These are phyloP conservation scores for Drosophila falleni DNA, from an alignment of 2,888 invertebrate genomes.

Conservation along the genomic window DNA sequence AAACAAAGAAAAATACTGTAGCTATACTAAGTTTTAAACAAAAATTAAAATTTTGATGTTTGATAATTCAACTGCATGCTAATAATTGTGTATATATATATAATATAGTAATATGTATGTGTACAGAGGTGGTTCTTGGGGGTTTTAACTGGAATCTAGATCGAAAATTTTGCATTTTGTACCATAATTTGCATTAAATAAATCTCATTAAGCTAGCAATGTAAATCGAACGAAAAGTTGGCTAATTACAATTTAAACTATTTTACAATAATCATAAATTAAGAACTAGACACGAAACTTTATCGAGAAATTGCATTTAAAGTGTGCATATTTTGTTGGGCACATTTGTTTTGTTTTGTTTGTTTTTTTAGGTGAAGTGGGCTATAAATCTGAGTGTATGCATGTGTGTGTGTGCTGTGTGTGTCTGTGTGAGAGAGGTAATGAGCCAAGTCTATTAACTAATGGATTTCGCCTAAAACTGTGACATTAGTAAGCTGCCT, in stretches of 20 bases:
- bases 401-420: constrained; percentile 28
- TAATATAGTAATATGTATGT: constrained; percentile 13
- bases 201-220: constrained; percentile 78
- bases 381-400: constrained; percentile 30
- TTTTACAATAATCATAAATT: constrained; percentile 74
- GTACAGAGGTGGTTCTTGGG: constrained; percentile 22
- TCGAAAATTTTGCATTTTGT: constrained; percentile 67
- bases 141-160: constrained; percentile 57
- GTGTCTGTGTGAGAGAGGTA: constrained; percentile 63
- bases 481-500: constrained; percentile 85
- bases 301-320: constrained; percentile 75
- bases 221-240: constrained; percentile 70
- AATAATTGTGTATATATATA: constrained; percentile 19
- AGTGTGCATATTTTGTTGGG: constrained; percentile 41
- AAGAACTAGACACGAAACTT: constrained; percentile 71
- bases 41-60: constrained; percentile 36
- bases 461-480: constrained; percentile 80
- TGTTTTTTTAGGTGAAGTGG: constrained; percentile 21
- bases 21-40: constrained; percentile 47
- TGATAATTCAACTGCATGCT: constrained; percentile 27
- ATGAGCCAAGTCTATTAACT: constrained; percentile 76
- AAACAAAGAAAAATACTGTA: constrained; percentile 62
- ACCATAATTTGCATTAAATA: constrained; percentile 77
- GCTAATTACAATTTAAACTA: constrained; percentile 79
- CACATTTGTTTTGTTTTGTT: constrained; percentile 27